Evolutionary conservation across 2,797 vertebrate genomes (phyloP).

Genomic region (Streptopelia turtur): DNA sequence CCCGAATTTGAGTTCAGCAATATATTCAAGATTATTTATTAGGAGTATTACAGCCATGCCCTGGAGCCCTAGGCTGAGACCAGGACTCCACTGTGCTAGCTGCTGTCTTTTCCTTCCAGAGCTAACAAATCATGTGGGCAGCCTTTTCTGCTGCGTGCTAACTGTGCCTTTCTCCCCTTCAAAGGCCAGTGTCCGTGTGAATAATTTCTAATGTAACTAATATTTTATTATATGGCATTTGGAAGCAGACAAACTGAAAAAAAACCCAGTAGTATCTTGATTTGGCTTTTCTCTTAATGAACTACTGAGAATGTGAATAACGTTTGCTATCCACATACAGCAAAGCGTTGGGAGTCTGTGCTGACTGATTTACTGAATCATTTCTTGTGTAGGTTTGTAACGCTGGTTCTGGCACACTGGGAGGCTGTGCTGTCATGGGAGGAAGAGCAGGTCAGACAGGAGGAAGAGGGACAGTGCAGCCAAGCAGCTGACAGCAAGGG

Average conservation of each 20-base stretch:
- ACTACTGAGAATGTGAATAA: background rate
- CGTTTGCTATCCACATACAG: background rate
- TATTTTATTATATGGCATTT: conserved; percentile 19
- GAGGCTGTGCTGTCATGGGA: background rate
- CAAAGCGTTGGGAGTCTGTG: background rate
- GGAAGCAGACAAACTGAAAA: background rate
- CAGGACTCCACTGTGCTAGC: background rate
- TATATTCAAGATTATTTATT: conserved; percentile 36
- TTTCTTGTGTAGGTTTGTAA: background rate
- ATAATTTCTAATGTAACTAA: background rate
- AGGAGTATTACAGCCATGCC: background rate
- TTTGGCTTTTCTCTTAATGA: background rate
- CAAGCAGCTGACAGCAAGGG: background rate
- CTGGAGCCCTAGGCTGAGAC: background rate
- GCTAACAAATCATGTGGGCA: background rate
- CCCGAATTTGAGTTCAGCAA: background rate
- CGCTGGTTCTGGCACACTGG: background rate
- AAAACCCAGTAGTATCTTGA: background rate
- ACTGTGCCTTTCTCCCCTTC: background rate
- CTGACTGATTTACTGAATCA: background rate
- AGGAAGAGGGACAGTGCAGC: background rate
- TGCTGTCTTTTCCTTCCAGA: conserved; percentile 17
- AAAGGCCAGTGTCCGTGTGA: background rate
- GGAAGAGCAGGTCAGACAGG: background rate
- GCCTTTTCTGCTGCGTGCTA: background rate